These are phyloP conservation scores for Calliphora vicina DNA, from an alignment of 1,140 invertebrate genomes.

Conservation along the genomic window DNA sequence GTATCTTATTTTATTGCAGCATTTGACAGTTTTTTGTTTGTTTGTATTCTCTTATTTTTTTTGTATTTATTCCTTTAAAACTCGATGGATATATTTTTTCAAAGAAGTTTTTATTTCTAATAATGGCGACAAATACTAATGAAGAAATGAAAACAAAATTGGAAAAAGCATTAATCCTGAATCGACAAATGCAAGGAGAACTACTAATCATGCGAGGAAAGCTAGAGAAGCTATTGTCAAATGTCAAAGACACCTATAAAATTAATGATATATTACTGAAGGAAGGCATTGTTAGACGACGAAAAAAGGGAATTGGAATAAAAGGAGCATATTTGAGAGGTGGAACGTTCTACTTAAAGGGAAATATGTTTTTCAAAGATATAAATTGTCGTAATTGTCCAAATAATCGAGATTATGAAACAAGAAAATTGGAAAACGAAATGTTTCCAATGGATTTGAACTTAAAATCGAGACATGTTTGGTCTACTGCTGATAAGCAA, in stretches of 20 bases:
- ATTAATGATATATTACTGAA: neutral
- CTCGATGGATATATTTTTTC: no score
- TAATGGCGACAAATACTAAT: no score
- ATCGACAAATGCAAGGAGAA: conserved; percentile 32
- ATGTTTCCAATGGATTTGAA: conserved; percentile 60
- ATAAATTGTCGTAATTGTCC: conserved; percentile 52
- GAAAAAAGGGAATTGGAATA: conserved; percentile 32
- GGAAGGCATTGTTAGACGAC: neutral
- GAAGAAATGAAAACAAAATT: neutral
- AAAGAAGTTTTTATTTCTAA: no score
- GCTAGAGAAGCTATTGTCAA: conserved; percentile 13
- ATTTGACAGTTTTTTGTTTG: no score
- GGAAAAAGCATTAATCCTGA: conserved; percentile 7
- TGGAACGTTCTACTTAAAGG: conserved; percentile 55
- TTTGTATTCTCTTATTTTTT: no score
- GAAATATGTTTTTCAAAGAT: conserved; percentile 58
- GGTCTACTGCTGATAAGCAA: conserved; percentile 55
- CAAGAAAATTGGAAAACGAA: conserved; percentile 47
- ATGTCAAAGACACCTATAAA: conserved; percentile 22
- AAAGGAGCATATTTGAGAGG: conserved; percentile 42
- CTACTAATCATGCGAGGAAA: conserved; percentile 23
- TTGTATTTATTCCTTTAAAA: no score
- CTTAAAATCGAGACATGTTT: conserved; percentile 48
- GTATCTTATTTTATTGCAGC: no score
- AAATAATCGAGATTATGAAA: conserved; percentile 55